Evolutionary conservation across 2,113 vertebrate genomes (phyloP).

Genomic region (Ptychochromis oligacanthus): DNA sequence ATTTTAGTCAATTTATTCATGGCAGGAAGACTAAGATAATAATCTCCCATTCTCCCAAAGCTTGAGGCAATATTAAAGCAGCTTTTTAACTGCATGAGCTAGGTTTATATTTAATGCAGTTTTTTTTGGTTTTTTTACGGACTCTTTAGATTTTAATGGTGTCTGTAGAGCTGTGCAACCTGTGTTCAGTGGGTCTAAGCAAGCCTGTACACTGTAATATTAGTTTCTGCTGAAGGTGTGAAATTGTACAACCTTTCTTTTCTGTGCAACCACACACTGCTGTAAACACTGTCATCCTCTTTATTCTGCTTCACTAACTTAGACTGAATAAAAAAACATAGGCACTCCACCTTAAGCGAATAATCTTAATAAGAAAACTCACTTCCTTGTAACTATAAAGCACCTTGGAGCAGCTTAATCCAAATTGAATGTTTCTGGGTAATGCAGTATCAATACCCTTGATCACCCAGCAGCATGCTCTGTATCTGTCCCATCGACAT

Average conservation of each 20-base stretch:
- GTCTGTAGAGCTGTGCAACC: neutral
- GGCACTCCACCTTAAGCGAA: neutral
- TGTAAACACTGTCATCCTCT: conserved; percentile 22
- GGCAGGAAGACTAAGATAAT: neutral
- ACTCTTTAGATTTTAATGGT: neutral
- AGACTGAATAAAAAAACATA: neutral
- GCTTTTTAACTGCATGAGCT: neutral
- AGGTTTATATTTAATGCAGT: neutral
- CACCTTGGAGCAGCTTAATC: conserved; percentile 10
- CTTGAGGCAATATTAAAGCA: neutral
- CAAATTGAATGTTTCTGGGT: conserved; percentile 40
- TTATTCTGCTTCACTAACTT: conserved; percentile 15
- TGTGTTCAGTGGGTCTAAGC: conserved; percentile 11
- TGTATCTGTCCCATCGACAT: conserved; percentile 14
- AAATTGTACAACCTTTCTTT: conserved; percentile 43
- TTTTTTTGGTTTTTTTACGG: neutral
- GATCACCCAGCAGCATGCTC: conserved; percentile 22
- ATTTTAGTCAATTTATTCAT: conserved; percentile 1
- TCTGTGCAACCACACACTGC: conserved; percentile 11
- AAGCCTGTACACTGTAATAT: conserved; percentile 18
- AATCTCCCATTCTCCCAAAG: neutral
- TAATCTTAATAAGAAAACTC: conserved; percentile 14
- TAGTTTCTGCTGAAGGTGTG: conserved; percentile 51
- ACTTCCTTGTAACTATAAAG: neutral
- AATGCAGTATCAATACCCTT: conserved; percentile 13